A percentile compares a stretch with the other conserved stretches of the same genome.
Conservation (phyloP, 1,140 invertebrate genomes). For the Antheraea pernyi region DNA sequence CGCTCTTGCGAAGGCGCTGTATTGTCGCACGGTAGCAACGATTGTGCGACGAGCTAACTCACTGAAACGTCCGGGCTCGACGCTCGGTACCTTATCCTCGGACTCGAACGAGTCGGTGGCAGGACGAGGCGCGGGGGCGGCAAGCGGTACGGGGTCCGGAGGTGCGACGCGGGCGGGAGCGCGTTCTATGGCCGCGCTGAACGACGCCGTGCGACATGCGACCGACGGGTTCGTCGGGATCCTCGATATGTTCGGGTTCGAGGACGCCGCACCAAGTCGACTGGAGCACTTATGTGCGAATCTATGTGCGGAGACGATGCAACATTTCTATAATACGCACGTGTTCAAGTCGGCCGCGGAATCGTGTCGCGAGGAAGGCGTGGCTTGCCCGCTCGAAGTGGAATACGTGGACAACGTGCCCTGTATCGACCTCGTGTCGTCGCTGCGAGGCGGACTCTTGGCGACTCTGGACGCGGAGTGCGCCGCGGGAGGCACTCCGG, state of each 20-base stretch:
- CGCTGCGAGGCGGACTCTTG: conserved; percentile 92
- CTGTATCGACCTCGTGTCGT: conserved; percentile 96
- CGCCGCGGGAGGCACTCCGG: conserved; percentile 90
- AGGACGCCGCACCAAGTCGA: conserved; percentile 93
- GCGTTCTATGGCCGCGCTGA: conserved; percentile 94
- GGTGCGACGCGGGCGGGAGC: conserved; percentile 83
- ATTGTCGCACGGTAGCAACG: conserved; percentile 96
- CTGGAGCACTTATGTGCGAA: conserved; percentile 97
- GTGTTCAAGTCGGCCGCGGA: conserved; percentile 97
- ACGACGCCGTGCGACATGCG: conserved; percentile 95
- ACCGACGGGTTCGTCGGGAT: conserved; percentile 97
- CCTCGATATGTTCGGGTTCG: conserved; percentile 97
- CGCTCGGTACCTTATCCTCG: conserved; percentile 92
- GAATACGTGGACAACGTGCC: conserved; percentile 98
- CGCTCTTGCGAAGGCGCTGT: conserved; percentile 94
- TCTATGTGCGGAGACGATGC: conserved; percentile 97
- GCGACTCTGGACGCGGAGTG: conserved; percentile 97
- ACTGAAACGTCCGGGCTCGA: conserved; percentile 92
- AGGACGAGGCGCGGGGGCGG: conserved; percentile 58
- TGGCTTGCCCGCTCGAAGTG: conserved; percentile 93
- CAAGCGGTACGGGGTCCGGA: conserved; percentile 57
- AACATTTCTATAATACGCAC: conserved; percentile 98
- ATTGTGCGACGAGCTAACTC: conserved; percentile 96
- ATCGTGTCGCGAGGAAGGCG: conserved; percentile 95
- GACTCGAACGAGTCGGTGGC: conserved; percentile 95